Evolutionary conservation across 2,888 invertebrate genomes (phyloP), one percentile per base, ranked within the genome.

Genomic region (Dicycla oo): DNA sequence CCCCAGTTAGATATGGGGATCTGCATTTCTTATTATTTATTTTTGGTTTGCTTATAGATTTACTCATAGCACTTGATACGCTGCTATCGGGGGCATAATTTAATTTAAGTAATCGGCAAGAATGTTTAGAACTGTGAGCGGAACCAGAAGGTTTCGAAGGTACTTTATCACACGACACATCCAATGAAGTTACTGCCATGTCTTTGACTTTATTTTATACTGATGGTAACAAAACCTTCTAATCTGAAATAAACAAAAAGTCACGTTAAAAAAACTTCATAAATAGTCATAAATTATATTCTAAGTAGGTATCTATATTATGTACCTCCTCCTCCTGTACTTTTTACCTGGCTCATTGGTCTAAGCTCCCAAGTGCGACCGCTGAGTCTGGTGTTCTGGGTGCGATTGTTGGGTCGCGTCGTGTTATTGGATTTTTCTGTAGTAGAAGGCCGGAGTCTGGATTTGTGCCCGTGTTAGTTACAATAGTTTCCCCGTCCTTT

Each of bases 171-270:
- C 75, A 82, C 45, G 83, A 49, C 60, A 83, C 73, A 65, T 89
- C 87, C 56, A 83, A 78, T 54, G 89, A 86, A 75, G 87, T 90
- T 82, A 93, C 91, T 81, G 92, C 91, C 93, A 94, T 94, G 74
- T 61, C 72, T 69, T 68, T 61, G 54, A 66, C 66, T 56, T 57
- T 56, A 57, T 65, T 69, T 60, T 66, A 69, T 53, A n/a, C 7
- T 51, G 62, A 40, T 34, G 53, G 18, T 54, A 54, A 71, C 38
- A 72, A 72, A 71, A 60, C 73, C 54, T 61, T 69, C 57, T 73
- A 78, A 79, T 78, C 82, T 82, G 84, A 68, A 82, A 84, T 49
- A 74, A 84, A 62, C 2, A 34, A 58, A 34, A 49, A 56, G 15
- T 47, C 13, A 23, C 13, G 5, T 47, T 53, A 13, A 11, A 49